Base-by-base conservation (phyloP, 1,140 invertebrate genomes). In the Phortica variegata region DNA sequence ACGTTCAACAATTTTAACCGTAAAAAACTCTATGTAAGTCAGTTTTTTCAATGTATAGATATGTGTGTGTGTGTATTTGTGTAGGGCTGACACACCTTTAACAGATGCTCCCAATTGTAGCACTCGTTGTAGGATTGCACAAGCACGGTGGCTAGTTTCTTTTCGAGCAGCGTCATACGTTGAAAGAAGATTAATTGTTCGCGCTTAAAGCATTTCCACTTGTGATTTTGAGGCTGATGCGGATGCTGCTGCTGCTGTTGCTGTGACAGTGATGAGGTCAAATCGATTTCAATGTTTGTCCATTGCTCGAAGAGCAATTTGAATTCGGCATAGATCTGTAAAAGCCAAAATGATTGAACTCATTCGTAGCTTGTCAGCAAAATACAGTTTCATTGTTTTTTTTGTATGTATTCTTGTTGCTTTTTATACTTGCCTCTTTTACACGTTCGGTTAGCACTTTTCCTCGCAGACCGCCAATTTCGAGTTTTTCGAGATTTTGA, bases 401-500 rank as follows among this genome's bases (percentile, higher is more conserved):
- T 9, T 3, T 23, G 1, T 6, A 8, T n/a, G n/a, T n/a, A n/a
- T n/a, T n/a, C n/a, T n/a, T n/a, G n/a, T n/a, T n/a, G n/a, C n/a
- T n/a, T 13, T n/a, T 2, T 18, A 21, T 84, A 80, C 58, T 81
- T 81, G 52, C 88, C 79, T 74, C 56, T 54, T 63, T 41, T 37
- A 77, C 50, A 56, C 79, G 68, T 72, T 71, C 45, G 55, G 76
- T 75, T 1, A 91, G 78, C 21, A 79, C 73, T 60, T 84, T 83
- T 15, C 88, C 87, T 65, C 85, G 83, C 21, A 89, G 77, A 1
- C 89, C 88, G 16, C 85, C 85, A 39, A 93, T 80, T 78, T 92
- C 90, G 2, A 92, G 79, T 75, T 88, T 89, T 76, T 93, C 90
- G 18, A 93, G 73, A 70, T 90, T 90, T 43, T 85, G 77, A 61